These are phyloP conservation scores for Syrrhaptes paradoxus DNA, from an alignment of 2,113 vertebrate genomes.

Conservation along the genomic window DNA sequence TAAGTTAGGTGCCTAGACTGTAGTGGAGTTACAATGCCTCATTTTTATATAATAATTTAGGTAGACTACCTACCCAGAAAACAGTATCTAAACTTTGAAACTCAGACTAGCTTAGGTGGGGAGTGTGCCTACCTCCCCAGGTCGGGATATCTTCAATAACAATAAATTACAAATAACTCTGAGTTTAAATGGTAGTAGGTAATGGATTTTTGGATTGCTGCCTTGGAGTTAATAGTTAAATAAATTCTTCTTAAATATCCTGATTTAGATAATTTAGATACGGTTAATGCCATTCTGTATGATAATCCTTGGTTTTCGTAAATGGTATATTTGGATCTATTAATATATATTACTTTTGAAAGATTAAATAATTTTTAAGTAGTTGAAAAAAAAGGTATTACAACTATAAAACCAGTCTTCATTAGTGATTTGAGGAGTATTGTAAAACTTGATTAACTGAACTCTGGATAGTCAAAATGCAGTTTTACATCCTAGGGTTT, in stretches of 20 bases:
- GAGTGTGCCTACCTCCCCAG: background rate
- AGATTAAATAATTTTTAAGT: background rate
- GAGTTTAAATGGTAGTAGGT: background rate
- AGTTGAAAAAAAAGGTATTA: background rate
- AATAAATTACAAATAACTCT: background rate
- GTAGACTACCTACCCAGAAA: background rate
- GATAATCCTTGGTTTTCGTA: background rate
- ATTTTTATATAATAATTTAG: background rate
- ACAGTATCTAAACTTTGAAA: background rate
- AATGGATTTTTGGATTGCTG: background rate
- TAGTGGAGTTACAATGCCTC: background rate
- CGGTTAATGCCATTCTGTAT: background rate
- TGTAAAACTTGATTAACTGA: background rate
- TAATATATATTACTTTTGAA: background rate
- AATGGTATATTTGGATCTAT: background rate
- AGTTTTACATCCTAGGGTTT: background rate
- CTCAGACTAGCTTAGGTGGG: background rate
- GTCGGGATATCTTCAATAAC: background rate
- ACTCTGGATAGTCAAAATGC: background rate
- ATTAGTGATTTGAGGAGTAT: background rate
- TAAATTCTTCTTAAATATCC: background rate
- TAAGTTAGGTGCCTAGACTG: background rate
- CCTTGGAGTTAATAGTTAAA: background rate
- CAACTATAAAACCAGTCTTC: background rate
- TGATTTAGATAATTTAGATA: background rate